These are phyloP conservation scores for Venustaconcha ellipsiformis DNA, from an alignment of 1,140 invertebrate genomes.

Conservation along the genomic window DNA sequence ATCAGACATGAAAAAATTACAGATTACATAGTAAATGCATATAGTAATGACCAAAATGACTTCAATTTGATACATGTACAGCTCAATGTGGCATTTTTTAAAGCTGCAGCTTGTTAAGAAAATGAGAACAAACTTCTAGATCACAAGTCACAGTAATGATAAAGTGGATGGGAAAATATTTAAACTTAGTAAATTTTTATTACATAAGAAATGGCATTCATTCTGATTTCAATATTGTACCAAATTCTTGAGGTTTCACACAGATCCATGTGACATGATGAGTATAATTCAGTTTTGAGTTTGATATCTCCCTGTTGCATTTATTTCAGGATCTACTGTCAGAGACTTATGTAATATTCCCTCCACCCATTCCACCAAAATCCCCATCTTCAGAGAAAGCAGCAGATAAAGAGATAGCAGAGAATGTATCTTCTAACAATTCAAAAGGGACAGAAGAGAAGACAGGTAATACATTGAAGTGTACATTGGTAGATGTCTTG, in stretches of 20 bases:
- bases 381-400: constrained; percentile 23
- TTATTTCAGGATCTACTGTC: constrained; percentile 40
- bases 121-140: too few species aligned
- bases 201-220: too few species aligned
- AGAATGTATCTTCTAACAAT: constrained; percentile 29
- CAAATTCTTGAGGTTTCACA: neutral
- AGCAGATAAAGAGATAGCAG: constrained; percentile 28
- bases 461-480: constrained; percentile 24
- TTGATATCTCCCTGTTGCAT: neutral
- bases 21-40: too few species aligned
- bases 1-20: too few species aligned
- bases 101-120: too few species aligned
- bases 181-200: neutral
- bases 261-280: neutral
- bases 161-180: neutral
- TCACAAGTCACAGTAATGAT: neutral
- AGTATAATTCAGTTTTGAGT: neutral
- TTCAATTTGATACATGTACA: too few species aligned
- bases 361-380: constrained; percentile 38
- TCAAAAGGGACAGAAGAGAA: constrained; percentile 13
- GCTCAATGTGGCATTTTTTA: too few species aligned
- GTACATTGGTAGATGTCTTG: neutral
- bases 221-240: neutral
- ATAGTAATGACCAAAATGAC: too few species aligned
- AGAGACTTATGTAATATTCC: constrained; percentile 51